Evolutionary conservation across 1,140 invertebrate species (phyloP).

Genomic region (Philotrypesis tridentata): DNA sequence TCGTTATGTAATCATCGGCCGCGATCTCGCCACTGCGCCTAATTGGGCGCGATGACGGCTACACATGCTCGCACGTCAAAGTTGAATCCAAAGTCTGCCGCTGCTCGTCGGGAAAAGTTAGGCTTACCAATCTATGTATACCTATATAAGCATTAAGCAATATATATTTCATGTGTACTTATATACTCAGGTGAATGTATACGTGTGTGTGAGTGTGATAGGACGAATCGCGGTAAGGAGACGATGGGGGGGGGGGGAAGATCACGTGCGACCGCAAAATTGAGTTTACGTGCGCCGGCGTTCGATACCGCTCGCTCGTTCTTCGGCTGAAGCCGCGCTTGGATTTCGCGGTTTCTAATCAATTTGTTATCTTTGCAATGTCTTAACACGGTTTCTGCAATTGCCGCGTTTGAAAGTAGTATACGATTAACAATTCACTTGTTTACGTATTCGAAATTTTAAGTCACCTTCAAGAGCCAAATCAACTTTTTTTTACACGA

Average conservation of each 20-base stretch:
- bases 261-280: slow-evolving; percentile 28
- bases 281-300: slow-evolving; percentile 17
- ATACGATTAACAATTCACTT: background rate
- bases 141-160: too few relatives aligned
- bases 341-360: slow-evolving; percentile 24
- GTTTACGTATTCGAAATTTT: background rate
- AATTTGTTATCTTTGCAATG: slow-evolving; percentile 9
- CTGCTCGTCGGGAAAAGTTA: background rate
- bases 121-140: background rate
- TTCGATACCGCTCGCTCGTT: background rate
- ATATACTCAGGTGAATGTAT: background rate
- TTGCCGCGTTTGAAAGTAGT: background rate
- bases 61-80: background rate
- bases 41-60: background rate
- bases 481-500: too few relatives aligned
- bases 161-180: too few relatives aligned
- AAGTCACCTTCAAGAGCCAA: too few relatives aligned
- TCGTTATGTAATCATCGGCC: background rate
- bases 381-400: background rate
- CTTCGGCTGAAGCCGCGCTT: background rate
- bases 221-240: background rate
- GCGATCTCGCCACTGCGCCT: background rate
- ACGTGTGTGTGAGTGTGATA: background rate
- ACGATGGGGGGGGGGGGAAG: background rate
- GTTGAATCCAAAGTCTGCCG: background rate